Evolutionary conservation across 37 sponge, comb jelly and placozoan species (phyloP).

Genomic region (Cliona cf. orientalis): DNA sequence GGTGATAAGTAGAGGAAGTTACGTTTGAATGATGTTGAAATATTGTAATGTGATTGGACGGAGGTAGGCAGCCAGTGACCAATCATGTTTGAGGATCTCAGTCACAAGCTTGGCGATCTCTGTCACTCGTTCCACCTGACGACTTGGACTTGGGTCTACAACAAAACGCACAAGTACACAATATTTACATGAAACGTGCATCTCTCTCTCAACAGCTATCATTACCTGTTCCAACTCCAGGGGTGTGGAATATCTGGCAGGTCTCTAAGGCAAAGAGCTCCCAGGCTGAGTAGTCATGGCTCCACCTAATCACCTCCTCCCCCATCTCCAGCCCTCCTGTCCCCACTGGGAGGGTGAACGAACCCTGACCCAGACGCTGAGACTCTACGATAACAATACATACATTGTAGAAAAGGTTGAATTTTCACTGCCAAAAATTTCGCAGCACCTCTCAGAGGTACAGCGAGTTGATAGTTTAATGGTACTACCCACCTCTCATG

Average conservation of each 20-base stretch:
- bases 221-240: slow-evolving; percentile 53
- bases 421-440: too few species aligned
- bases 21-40: slow-evolving; percentile 56
- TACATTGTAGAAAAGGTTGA: too few species aligned
- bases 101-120: slow-evolving; percentile 37
- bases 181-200: background rate
- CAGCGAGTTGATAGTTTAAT: too few species aligned
- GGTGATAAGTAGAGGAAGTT: background rate
- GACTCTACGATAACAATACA: slow-evolving; percentile 25
- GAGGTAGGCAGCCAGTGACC: slow-evolving; percentile 28
- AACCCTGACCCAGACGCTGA: slow-evolving; percentile 21
- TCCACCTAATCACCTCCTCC: slow-evolving; percentile 55
- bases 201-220: background rate
- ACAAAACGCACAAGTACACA: background rate
- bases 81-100: slow-evolving; percentile 46
- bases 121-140: slow-evolving; percentile 19
- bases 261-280: slow-evolving; percentile 50
- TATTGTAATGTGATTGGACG: slow-evolving; percentile 52
- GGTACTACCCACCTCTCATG: too few species aligned
- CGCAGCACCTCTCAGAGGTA: too few species aligned
- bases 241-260: slow-evolving; percentile 30
- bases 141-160: slow-evolving; percentile 12
- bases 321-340: slow-evolving; percentile 7
- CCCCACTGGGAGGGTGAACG: slow-evolving; percentile 7
- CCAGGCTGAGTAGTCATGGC: slow-evolving; percentile 61